Conservation (phyloP, 2,888 invertebrate genomes). For the Melikaiella ostensackeni region DNA sequence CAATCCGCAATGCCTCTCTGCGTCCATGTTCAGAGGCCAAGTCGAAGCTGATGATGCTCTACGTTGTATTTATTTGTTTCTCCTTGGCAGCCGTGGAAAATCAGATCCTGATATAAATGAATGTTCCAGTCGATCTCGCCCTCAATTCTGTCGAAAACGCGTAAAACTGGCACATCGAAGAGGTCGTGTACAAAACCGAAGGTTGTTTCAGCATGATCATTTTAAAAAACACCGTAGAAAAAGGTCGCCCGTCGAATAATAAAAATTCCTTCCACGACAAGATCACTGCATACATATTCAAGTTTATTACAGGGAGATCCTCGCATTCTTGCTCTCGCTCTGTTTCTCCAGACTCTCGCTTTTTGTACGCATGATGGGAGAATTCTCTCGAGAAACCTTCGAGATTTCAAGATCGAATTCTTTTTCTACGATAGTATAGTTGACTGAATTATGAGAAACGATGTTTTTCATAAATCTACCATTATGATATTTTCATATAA, state of each 20-base stretch:
- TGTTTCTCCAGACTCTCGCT: constrained; percentile 18
- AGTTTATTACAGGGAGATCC: constrained; percentile 26
- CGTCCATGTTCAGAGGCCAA: not conserved
- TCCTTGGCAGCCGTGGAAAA: not conserved
- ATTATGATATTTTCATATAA: no score
- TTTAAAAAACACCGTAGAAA: not conserved
- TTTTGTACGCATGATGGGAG: not conserved
- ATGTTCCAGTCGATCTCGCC: not conserved
- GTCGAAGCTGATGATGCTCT: not conserved
- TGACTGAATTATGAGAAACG: not conserved
- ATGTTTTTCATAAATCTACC: not conserved
- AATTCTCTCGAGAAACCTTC: constrained; percentile 1
- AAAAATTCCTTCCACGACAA: constrained; percentile 24
- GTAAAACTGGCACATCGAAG: not conserved
- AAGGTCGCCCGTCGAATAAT: constrained; percentile 9
- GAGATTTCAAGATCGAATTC: not conserved
- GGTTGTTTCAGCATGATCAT: constrained; percentile 1
- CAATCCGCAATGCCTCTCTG: constrained; percentile 4
- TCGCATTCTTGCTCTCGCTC: constrained; percentile 2
- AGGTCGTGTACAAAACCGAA: constrained; percentile 21
- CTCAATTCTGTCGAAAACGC: constrained; percentile 10
- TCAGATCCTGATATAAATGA: not conserved
- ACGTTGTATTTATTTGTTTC: not conserved
- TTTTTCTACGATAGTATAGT: not conserved
- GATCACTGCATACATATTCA: constrained; percentile 19